Base-by-base conservation (phyloP, 1,140 invertebrate genomes). In the Laupala kohalensis region DNA sequence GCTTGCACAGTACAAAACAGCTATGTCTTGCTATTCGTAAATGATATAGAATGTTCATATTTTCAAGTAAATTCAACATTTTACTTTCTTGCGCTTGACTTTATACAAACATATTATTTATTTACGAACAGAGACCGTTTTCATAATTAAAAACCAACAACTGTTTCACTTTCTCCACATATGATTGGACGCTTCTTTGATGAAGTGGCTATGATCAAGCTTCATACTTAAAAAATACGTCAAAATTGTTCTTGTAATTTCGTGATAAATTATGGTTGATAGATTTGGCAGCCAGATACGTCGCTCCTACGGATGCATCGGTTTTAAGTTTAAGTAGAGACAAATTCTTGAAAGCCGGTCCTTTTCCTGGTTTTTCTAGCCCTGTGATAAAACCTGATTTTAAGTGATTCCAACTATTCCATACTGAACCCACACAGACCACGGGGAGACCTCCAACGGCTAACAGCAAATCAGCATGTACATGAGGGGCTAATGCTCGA, bases 371-470 rank as follows among this genome's bases (percentile, higher is more conserved):
- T 28, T 81, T 77, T n/a, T 83, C 74, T 9, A 93, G 79, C 71
- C 87, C 82, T 0, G 81, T 74, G 1, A 85, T 76, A 74, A 92
- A 91, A 37, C 92, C 92, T 13, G 86, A 78, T 77, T 91, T 84
- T 68, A 98, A 77, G 2, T 91, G 83, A 2, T 87, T 77, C 95
- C 95, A 99, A 74, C 94, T 97, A 75, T 93, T 90, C 91, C 95
- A 99, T 0, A 99, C 95, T 0, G 95, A 97, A 1, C 97, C 97
- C 0, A 98, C 93, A 78, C 95, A 96, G 0, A 97, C 88, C 0
- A 98, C 85, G 30, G 90, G 89, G 0, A 97, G 77, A 6, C 94
- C 89, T 6, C 87, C 87, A 3, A 78, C 77, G 65, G 79, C 77
- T 4, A 86, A 77, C 64, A 83, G 81, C 64, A 90, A 76, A 72